Conservation (phyloP, 2,888 invertebrate genomes). For the Coecobrya sp. region DNA sequence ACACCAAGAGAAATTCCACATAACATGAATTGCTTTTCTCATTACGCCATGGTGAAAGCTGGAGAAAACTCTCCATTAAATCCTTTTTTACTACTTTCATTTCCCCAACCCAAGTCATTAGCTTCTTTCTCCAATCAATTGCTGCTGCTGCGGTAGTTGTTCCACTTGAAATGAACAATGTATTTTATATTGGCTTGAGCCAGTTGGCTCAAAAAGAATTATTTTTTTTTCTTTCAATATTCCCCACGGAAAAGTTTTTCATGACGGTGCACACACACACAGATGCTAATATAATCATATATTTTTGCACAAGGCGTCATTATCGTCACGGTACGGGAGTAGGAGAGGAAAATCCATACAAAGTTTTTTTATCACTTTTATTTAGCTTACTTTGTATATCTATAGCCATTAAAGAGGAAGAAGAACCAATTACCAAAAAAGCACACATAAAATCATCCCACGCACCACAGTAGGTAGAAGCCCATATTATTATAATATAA, state of each 20-base stretch:
- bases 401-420: not conserved
- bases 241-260: not conserved
- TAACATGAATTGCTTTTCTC: no score
- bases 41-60: no score
- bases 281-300: not conserved
- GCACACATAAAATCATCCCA: slow-evolving; percentile 2
- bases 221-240: not conserved
- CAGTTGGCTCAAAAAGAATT: not conserved
- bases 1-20: no score
- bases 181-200: no score
- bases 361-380: not conserved
- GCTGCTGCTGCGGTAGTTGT: no score
- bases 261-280: not conserved
- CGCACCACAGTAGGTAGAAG: not conserved
- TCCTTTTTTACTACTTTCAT: no score
- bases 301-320: not conserved
- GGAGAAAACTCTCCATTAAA: no score
- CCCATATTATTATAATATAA: no score
- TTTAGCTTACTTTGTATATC: not conserved
- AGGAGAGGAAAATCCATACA: no score
- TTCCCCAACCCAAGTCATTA: no score
- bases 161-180: no score
- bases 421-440: slow-evolving; percentile 12
- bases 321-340: not conserved
- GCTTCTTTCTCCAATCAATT: no score